Conservation (phyloP, 2,888 invertebrate species). For the Axea sp. region DNA sequence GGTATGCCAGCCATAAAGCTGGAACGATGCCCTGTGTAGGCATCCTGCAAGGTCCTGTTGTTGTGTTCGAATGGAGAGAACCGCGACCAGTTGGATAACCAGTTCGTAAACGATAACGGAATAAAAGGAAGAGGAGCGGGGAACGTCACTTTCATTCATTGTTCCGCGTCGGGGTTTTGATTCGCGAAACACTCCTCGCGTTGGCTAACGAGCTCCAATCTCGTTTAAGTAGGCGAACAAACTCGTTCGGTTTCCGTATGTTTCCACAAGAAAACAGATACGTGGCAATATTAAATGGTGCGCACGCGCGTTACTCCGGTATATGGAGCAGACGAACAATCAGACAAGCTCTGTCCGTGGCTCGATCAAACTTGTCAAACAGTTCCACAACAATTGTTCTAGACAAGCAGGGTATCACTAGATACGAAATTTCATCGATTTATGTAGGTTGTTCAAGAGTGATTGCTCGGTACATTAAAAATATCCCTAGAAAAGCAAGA, state of each 20-base stretch:
- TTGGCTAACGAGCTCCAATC: constrained; percentile 20
- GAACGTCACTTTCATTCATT: constrained; percentile 48
- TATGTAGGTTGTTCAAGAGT: no score
- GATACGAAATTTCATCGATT: no score
- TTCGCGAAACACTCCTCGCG: constrained; percentile 15
- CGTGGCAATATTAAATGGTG: constrained; percentile 54
- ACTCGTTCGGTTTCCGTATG: constrained; percentile 53
- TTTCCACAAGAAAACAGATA: constrained; percentile 54
- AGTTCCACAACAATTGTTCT: no score
- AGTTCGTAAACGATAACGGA: constrained; percentile 25
- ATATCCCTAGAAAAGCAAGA: no score
- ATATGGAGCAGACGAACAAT: constrained; percentile 19
- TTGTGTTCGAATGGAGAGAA: constrained; percentile 16
- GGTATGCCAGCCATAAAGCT: constrained; percentile 44
- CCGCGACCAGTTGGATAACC: constrained; percentile 4
- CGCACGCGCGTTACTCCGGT: constrained; percentile 36
- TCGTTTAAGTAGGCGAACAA: constrained; percentile 51
- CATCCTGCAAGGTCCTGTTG: constrained; percentile 23
- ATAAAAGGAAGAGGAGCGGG: constrained; percentile 22
- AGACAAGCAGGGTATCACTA: no score
- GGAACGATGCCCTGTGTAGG: constrained; percentile 22
- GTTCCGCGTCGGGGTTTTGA: constrained; percentile 4
- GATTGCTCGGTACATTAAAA: no score
- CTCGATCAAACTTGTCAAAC: background rate
- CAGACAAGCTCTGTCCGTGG: background rate